Evolutionary conservation across 2,797 vertebrate species (phyloP).

Genomic region (Pseudochirops cupreus): DNA sequence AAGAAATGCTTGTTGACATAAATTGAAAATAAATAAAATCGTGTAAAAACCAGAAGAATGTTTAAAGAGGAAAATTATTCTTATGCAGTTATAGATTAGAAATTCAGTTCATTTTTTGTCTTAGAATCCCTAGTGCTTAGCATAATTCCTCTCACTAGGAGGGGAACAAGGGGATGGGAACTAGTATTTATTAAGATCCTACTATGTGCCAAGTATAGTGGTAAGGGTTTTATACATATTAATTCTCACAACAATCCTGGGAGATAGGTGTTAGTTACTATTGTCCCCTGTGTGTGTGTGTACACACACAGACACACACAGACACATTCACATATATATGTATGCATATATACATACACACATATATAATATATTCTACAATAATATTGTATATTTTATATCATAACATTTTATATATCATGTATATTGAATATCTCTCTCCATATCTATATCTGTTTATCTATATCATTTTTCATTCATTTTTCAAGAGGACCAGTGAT

Average conservation of each 20-base stretch:
- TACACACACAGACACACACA: too few relatives aligned
- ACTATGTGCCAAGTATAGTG: neutral
- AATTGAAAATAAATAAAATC: slow-evolving; percentile 6
- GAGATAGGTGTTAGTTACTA: neutral
- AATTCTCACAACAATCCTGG: neutral
- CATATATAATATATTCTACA: too few relatives aligned
- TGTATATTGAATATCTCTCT: too few relatives aligned
- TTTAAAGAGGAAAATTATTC: slow-evolving; percentile 61
- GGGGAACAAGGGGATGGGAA: neutral
- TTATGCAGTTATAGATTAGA: slow-evolving; percentile 67
- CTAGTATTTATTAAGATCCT: neutral
- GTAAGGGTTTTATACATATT: neutral
- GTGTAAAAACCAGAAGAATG: slow-evolving; percentile 25
- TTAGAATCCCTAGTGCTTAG: neutral
- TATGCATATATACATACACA: too few relatives aligned
- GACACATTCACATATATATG: neutral
- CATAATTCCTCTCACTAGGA: neutral
- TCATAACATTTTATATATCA: too few relatives aligned
- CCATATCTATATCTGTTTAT: too few relatives aligned
- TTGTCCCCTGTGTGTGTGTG: too few relatives aligned
- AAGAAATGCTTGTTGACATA: neutral
- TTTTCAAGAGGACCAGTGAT: too few relatives aligned
- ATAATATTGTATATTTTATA: neutral
- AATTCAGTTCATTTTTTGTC: slow-evolving; percentile 55
- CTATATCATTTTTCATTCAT: too few relatives aligned